Conservation (phyloP, 2,113 vertebrate genomes). For the Rafetus swinhoei region DNA sequence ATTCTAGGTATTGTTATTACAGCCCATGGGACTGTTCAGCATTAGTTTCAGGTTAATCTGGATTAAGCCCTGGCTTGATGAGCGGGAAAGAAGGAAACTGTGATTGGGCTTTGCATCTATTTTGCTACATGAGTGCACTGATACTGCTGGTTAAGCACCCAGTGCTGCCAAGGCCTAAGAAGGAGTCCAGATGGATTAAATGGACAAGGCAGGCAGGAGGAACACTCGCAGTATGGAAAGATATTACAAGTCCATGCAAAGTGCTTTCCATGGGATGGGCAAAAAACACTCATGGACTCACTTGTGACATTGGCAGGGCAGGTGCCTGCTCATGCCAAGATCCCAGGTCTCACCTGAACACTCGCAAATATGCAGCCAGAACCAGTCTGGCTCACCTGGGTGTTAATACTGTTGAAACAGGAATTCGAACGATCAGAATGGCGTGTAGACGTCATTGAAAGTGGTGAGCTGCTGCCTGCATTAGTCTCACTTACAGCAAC, state of each 20-base stretch:
- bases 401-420: no score
- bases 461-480: neutral
- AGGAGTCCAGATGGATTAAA: neutral
- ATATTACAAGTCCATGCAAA: neutral
- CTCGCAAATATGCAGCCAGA: neutral
- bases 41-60: neutral
- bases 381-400: neutral
- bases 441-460: neutral
- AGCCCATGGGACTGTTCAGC: fast-evolving
- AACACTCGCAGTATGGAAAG: neutral
- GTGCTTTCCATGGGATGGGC: neutral
- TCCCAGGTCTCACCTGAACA: neutral
- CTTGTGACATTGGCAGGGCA: neutral
- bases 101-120: neutral
- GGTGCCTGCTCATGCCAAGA: neutral
- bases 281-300: neutral
- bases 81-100: fast-evolving
- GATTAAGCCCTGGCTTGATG: neutral
- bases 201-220: neutral
- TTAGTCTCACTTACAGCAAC: neutral
- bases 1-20: neutral
- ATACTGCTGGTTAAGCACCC: neutral
- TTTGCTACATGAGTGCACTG: neutral
- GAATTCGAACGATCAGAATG: neutral
- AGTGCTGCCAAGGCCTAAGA: neutral